Evolutionary conservation across 2,797 vertebrate genomes (phyloP).

Genomic region (Pipistrellus pygmaeus): DNA sequence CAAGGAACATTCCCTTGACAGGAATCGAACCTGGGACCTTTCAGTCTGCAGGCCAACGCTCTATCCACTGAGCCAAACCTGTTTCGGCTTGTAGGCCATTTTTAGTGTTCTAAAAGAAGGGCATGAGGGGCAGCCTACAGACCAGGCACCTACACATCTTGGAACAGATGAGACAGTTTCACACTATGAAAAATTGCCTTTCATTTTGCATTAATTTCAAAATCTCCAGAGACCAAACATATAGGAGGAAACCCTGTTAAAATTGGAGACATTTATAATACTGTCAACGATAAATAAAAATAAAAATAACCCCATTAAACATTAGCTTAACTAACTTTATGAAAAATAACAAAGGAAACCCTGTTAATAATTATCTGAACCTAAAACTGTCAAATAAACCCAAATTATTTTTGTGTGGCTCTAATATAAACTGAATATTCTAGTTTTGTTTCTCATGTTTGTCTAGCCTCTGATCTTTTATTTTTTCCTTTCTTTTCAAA

Average conservation of each 20-base stretch:
- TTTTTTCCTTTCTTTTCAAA: conserved; percentile 17
- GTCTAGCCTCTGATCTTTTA: background rate
- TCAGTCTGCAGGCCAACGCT: too few relatives aligned
- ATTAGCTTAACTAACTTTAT: too few relatives aligned
- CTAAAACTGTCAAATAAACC: background rate
- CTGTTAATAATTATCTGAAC: background rate
- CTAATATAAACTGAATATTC: background rate
- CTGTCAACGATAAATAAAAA: too few relatives aligned
- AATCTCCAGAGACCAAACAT: background rate
- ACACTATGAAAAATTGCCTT: background rate
- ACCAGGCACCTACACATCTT: background rate
- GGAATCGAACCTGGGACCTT: too few relatives aligned
- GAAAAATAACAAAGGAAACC: too few relatives aligned
- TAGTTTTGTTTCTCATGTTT: background rate
- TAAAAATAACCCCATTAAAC: too few relatives aligned
- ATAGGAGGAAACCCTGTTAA: background rate
- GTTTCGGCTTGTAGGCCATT: background rate
- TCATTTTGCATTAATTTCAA: background rate
- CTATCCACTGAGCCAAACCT: too few relatives aligned
- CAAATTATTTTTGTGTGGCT: background rate
- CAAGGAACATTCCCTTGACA: too few relatives aligned
- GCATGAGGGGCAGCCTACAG: too few relatives aligned
- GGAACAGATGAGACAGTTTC: background rate
- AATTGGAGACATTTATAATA: too few relatives aligned
- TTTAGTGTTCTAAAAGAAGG: background rate